A percentile compares a stretch with the other conserved stretches of the same genome.
Conservation (phyloP, 2,888 invertebrate genomes). For the Conops quadrifasciatus region DNA sequence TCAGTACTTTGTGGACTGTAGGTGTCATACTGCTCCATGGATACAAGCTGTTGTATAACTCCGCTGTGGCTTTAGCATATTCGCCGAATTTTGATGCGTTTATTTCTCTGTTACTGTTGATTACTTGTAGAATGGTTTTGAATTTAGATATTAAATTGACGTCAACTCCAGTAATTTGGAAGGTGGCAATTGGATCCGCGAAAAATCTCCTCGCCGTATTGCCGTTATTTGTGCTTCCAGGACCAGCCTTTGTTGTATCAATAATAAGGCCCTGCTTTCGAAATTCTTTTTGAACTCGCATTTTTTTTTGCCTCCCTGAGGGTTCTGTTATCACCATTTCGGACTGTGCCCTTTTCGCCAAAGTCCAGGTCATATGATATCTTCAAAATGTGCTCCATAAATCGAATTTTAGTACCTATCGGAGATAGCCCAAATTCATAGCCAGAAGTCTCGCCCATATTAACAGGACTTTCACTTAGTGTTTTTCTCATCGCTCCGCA, state of each 20-base stretch:
- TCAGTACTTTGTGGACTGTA: not conserved
- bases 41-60: not conserved
- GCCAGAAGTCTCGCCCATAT: not conserved
- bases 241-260: no score
- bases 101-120: not conserved
- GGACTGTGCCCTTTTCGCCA: not conserved
- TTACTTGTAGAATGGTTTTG: constrained; percentile 2
- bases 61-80: not conserved
- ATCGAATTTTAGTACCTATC: not conserved
- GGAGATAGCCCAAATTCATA: not conserved
- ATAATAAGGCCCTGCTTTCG: not conserved
- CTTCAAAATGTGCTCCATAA: not conserved
- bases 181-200: not conserved
- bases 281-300: not conserved
- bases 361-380: not conserved
- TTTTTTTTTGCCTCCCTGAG: constrained; percentile 5
- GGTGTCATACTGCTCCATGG: not conserved
- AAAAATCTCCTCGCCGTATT: no score
- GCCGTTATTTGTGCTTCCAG: no score
- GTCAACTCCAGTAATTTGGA: constrained; percentile 2
- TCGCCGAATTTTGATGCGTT: no score
- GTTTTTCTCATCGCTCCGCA: not conserved
- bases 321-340: not conserved
- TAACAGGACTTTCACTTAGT: not conserved
- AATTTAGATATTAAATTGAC: constrained; percentile 1